Base-by-base conservation (phyloP, 2,797 vertebrate species). In the Hydrolagus colliei region DNA sequence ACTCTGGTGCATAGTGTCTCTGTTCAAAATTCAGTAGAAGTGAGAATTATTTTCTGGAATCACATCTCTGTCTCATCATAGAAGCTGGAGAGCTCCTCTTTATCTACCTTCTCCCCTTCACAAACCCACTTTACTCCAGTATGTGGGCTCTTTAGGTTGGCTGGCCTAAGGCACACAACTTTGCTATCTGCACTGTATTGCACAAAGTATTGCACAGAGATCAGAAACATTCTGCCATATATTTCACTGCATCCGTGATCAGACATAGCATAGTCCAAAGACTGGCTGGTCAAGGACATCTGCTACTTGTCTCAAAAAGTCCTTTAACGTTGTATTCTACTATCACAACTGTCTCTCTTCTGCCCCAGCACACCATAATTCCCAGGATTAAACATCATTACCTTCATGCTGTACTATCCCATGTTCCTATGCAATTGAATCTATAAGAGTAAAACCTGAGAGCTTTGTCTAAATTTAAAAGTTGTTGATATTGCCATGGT, bases 81-180 rank as follows among this genome's bases (percentile, higher is more conserved):
- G 41, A 52, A 52, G 41, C 41, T 52, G 41, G 6, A 52, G 41
- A 6, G 41, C 41, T 52, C 41, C 41, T 52, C 41, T 52, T 22
- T 20, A 71, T 20, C 41, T 84, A 41, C 9, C 32, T 7, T n/a
- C 32, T 27, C 20, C n/a, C 18, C 59, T 18, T 67, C 9, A 10
- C 65, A 52, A 41, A 9, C 32, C 22, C 1, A 13, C 1, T 1
- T 10, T 4, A 20, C 73, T 22, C 88, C 85, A 77, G 18, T 86
- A 82, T 89, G 79, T 72, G 87, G 91, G 93, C 90, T 89, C 94
- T 94, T 89, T 85, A 95, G 96, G 96, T 94, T 98, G 94, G 92
- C 90, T 94, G 95, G 94, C 97, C 96, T 92, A 91, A 94, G 94
- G 92, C 93, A 90, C 35, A 87, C 88, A 88, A 86, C 67, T 67